phyloP scores from a whole-genome alignment of 2,797 vertebrate species.

The Tapirus indicus region DNA sequence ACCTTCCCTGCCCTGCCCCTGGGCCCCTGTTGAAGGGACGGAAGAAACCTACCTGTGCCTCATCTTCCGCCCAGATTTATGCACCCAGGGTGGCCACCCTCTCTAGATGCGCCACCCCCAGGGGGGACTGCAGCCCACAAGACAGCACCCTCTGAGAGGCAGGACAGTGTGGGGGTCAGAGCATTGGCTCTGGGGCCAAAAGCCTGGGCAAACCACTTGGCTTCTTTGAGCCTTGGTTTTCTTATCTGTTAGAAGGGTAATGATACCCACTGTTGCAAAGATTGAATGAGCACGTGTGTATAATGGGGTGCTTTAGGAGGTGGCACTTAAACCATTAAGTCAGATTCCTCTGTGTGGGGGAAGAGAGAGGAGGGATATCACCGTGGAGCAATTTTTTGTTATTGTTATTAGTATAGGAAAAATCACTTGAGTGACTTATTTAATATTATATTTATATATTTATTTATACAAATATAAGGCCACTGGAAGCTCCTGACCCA shows the following conservation, averaged over 20 bases:
- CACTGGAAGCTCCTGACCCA: background rate
- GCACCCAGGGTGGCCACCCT: background rate
- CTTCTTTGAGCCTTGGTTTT: background rate
- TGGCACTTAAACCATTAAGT: background rate
- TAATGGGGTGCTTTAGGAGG: background rate
- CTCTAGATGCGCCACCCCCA: background rate
- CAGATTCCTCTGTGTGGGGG: background rate
- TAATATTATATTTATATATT: background rate
- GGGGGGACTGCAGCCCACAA: background rate
- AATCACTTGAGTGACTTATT: slow-evolving; percentile 10
- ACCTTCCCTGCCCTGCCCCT: rapidly evolving
- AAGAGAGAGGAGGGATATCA: background rate
- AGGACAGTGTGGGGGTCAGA: rapidly evolving
- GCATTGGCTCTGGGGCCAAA: background rate
- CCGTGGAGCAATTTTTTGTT: background rate
- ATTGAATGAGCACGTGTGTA: background rate
- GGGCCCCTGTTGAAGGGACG: background rate
- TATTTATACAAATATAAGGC: background rate
- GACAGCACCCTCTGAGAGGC: background rate
- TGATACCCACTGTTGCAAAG: background rate
- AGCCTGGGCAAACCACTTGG: background rate
- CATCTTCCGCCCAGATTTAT: background rate
- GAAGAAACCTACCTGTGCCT: background rate
- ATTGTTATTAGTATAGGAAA: background rate
- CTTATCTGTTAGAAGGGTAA: background rate